Base-by-base conservation (phyloP, 2,113 vertebrate genomes). In the Mustela nigripes region DNA sequence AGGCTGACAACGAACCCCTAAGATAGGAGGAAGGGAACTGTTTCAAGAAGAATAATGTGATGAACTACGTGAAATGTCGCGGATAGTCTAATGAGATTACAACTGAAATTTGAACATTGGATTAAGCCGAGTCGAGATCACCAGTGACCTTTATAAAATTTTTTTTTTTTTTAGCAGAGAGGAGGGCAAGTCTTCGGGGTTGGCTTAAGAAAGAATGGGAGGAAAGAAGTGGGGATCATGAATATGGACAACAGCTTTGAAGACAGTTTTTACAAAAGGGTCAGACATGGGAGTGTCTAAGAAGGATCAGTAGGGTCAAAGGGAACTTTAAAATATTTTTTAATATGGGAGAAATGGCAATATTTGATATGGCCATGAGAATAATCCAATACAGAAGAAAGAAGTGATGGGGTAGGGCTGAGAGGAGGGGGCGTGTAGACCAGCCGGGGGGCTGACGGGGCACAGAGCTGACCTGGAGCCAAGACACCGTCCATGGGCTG, bases 71-170 rank as follows among this genome's bases (percentile, higher is more conserved):
- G 53, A 95, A 88, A 76, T 42, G 4, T 31, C n/a, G 12, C 42
- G 76, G 76, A 71, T 42, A 71, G 26, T 73, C 84, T 89, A 73
- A 65, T 73, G 62, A 85, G 50, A 18, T 81, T 53, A 82, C 73
- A 83, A 93, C 4, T 50, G 45, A 96, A 81, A 79, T 82, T 50
- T 82, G 67, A 78, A 67, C 21, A 2, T 58, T 56, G 53, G 33
- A 53, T 78, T 65, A 71, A 69, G 50, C 18, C 12, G 36, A 62
- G 7, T 24, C 28, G 24, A 63, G 28, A 65, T 74, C 19, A 42
- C 31, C 21, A 62, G 14, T 88, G 65, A 91, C 7, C 21, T 56
- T 33, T 11, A 21, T 33, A 12, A 73, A 91, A 10, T 45, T 45
- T 45, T 45, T 45, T 45, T 45, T 45, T 45, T 36, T 62, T 89